Conservation (phyloP, 2,113 vertebrate genomes). For the Charadrius vociferus region DNA sequence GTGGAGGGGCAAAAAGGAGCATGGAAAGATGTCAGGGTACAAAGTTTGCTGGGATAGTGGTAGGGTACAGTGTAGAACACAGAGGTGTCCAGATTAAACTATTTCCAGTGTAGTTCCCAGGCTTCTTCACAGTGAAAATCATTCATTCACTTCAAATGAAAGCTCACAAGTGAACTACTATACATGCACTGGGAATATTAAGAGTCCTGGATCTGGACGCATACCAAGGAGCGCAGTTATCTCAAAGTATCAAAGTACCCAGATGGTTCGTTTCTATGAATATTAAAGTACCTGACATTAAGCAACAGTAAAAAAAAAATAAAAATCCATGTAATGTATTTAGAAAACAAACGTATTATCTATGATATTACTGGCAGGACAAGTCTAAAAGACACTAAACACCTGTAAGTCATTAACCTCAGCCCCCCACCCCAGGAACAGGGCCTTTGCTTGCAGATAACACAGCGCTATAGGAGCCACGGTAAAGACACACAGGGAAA, state of each 20-base stretch:
- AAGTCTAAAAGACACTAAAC: background rate
- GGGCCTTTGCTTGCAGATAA: background rate
- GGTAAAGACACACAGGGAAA: background rate
- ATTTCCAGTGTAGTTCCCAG: background rate
- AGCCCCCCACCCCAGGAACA: background rate
- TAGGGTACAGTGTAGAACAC: background rate
- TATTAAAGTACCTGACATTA: background rate
- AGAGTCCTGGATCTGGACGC: background rate
- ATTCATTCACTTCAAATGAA: background rate
- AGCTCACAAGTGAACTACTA: background rate
- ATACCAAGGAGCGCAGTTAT: background rate
- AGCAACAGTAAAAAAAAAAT: background rate
- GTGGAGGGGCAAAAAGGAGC: background rate
- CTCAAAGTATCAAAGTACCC: background rate
- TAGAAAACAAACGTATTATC: background rate
- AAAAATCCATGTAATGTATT: background rate
- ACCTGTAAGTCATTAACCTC: conserved; percentile 12
- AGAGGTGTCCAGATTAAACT: background rate
- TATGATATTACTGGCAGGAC: background rate
- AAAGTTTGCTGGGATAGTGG: background rate
- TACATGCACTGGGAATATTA: background rate
- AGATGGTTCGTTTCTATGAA: background rate
- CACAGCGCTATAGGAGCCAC: background rate
- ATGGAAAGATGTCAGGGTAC: background rate
- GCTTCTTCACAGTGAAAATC: background rate